A percentile compares a stretch with the other conserved stretches of the same genome.
Evolutionary conservation across 1,140 invertebrate species (phyloP).

Genomic region (Lethocerus indicus): DNA sequence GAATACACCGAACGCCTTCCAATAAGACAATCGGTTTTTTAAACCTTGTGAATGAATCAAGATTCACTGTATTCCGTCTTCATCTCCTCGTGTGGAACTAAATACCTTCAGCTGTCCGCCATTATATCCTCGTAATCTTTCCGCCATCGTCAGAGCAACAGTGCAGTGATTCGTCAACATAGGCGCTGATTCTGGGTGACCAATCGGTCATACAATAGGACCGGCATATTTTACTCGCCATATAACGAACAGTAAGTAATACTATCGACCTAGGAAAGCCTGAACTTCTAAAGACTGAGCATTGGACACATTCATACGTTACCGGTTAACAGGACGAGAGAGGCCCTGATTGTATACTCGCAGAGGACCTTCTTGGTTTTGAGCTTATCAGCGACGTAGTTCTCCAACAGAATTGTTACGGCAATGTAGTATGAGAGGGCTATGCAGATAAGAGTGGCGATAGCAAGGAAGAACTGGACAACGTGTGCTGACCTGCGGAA

Average conservation of each 20-base stretch:
- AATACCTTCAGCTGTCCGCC: too few species aligned
- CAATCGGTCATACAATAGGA: not conserved
- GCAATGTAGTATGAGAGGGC: not conserved
- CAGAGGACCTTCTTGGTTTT: not conserved
- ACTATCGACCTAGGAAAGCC: not conserved
- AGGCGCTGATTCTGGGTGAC: too few species aligned
- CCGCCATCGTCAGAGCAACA: too few species aligned
- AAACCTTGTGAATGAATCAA: too few species aligned
- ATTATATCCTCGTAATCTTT: too few species aligned
- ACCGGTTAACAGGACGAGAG: not conserved
- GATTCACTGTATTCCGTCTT: too few species aligned
- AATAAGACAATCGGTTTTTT: too few species aligned
- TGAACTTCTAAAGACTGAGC: not conserved
- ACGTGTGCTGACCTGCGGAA: not conserved
- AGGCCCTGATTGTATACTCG: not conserved
- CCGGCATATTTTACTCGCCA: not conserved
- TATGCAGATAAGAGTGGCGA: not conserved
- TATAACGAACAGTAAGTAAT: not conserved
- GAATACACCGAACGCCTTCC: too few species aligned
- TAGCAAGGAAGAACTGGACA: not conserved
- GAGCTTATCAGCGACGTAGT: not conserved
- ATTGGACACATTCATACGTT: too few species aligned
- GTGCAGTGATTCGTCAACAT: too few species aligned
- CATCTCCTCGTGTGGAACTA: too few species aligned
- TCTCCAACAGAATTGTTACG: conserved; percentile 3